Evolutionary conservation across 2,888 invertebrate genomes (phyloP), one percentile per base, ranked within the genome.

Genomic region (Dendrolimus pini): DNA sequence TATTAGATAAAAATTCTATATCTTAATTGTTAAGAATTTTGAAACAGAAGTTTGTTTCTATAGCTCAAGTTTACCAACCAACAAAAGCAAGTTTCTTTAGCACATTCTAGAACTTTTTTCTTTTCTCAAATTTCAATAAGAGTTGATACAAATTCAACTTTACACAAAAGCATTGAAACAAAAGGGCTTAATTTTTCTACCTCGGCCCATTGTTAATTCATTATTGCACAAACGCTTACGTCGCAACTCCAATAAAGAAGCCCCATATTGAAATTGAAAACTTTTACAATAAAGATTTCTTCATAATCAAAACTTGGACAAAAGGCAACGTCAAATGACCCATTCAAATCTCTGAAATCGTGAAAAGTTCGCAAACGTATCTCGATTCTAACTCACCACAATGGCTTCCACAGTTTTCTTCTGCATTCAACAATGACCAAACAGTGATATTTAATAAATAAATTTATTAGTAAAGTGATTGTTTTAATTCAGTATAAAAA

Each of bases 311-410:
- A 47, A 47, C 3, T 47, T 47, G 47, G 47, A 12, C 47, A 47
- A 47, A 30, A 47, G 9, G 9, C 47, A 47, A 47, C 66, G 68
- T 68, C 68, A 63, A 69, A 68, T 65, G 66, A 62, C 58, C 60
- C 64, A 56, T 55, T 60, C 56, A 66, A 67, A 62, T 58, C 59
- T 64, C 60, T 53, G 62, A 66, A 62, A 59, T 72, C 65, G 73
- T 65, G 68, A 58, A 59, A 65, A 65, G 62, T 64, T 54, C 58
- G 64, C 65, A 65, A 72, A 64, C 7, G 47, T 47, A 47, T 47
- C 47, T 47, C 9, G 12, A 10, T 47, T 47, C 47, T 12, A 47
- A 47, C 60, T 3, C 6, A 47, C 47, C 9, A 10, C 12, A 47
- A 47, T 12, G 47, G 47, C 47, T 47, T 47, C 47, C 47, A 47